Percentiles rank a stretch among this genome's conserved stretches.
These are phyloP conservation scores for Sander vitreus DNA, from an alignment of 2,113 vertebrate genomes.

Conservation along the genomic window DNA sequence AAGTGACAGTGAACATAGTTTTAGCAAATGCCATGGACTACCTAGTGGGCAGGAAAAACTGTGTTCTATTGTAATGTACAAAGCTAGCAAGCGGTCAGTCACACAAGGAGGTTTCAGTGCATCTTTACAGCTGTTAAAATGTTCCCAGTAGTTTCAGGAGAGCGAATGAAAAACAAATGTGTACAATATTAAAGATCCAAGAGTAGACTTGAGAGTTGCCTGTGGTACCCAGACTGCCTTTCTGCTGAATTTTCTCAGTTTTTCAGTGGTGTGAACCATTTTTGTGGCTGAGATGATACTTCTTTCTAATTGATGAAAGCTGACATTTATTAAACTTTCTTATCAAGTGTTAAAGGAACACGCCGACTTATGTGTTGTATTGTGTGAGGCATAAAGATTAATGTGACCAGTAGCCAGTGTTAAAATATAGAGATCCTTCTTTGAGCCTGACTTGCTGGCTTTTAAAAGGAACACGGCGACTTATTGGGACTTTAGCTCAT, in stretches of 20 bases:
- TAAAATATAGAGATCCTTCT: too few species aligned
- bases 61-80: constrained; percentile 39
- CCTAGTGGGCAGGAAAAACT: constrained; percentile 52
- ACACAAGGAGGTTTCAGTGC: constrained; percentile 30
- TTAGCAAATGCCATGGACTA: constrained; percentile 60
- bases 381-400: too few species aligned
- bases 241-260: not conserved
- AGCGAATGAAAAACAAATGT: constrained; percentile 12
- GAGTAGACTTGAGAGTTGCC: not conserved
- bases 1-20: constrained; percentile 61
- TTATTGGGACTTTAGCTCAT: too few species aligned
- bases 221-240: not conserved
- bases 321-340: constrained; percentile 21
- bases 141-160: constrained; percentile 28
- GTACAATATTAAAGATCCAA: constrained; percentile 17
- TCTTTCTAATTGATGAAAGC: not conserved
- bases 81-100: constrained; percentile 54
- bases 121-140: constrained; percentile 49
- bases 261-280: constrained; percentile 10
- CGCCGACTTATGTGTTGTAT: too few species aligned
- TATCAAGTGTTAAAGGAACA: not conserved
- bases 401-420: too few species aligned
- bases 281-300: not conserved
- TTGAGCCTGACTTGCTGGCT: too few species aligned
- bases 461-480: too few species aligned